These are phyloP conservation scores for Cydia amplana DNA, from an alignment of 1,140 invertebrate genomes.

Conservation along the genomic window DNA sequence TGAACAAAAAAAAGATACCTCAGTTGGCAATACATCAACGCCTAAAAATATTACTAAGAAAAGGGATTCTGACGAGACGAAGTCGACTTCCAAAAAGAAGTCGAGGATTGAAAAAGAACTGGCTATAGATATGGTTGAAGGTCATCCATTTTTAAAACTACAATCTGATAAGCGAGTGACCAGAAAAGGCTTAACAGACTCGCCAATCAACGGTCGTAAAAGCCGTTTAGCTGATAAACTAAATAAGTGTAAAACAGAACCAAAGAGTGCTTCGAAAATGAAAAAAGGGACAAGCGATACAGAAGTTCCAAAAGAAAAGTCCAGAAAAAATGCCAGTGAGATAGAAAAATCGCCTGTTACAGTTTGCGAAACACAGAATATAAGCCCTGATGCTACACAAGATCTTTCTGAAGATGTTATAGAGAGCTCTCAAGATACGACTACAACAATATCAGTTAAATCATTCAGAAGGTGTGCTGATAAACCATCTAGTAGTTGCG, in stretches of 20 bases:
- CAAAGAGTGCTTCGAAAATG: slow-evolving; percentile 37
- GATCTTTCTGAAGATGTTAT: slow-evolving; percentile 73
- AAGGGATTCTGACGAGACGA: slow-evolving; percentile 34
- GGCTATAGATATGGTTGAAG: slow-evolving; percentile 75
- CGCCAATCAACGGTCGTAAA: slow-evolving; percentile 43
- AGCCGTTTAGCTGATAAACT: slow-evolving; percentile 50
- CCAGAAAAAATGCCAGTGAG: slow-evolving; percentile 37
- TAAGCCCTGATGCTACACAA: slow-evolving; percentile 34
- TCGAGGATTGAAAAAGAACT: slow-evolving; percentile 70
- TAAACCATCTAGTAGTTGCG: slow-evolving; percentile 44
- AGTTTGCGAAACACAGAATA: slow-evolving; percentile 35
- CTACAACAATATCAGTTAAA: slow-evolving; percentile 63
- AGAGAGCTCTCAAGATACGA: slow-evolving; percentile 75
- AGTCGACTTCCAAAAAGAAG: slow-evolving; percentile 55
- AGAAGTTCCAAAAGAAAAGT: slow-evolving; percentile 39
- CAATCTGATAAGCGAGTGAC: slow-evolving; percentile 56
- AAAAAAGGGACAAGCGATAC: slow-evolving; percentile 45
- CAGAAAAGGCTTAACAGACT: slow-evolving; percentile 50
- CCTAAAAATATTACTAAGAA: slow-evolving; percentile 18
- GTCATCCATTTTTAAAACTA: slow-evolving; percentile 65
- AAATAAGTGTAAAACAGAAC: slow-evolving; percentile 50
- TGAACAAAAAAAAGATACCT: neutral
- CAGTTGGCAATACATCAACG: neutral
- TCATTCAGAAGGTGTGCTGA: slow-evolving; percentile 51
- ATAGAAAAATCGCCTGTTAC: slow-evolving; percentile 28